Evolutionary conservation across 2,113 vertebrate species (phyloP), one percentile per base, ranked within the genome.

Genomic region (Archilochus colubris): DNA sequence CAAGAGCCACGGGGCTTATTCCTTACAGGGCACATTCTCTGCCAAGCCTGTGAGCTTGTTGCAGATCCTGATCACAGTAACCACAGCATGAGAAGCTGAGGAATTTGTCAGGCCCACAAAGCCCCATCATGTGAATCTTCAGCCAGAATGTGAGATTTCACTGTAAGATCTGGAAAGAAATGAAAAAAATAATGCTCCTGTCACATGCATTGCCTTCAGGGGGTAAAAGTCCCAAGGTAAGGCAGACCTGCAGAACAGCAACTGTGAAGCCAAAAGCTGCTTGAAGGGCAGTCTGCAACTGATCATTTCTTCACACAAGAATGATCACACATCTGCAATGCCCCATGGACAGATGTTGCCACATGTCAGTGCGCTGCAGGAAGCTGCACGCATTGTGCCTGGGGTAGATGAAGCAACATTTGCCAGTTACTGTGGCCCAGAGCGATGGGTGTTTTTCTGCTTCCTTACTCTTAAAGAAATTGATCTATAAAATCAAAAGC

Each of bases 1-100:
- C 6, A 2, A 73, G 40, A 87, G 27, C 72, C 62, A 69, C 0
- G 0, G 28, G 15, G 10, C 24, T 83, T 58, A 3, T 58, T 73
- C 53, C 36, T 77, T 78, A 51, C 10, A 62, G 54, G 63, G 67
- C 58, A 73, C 0, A 0, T 67, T 81, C 1, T 0, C 51, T 74
- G 55, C 58, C 0, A 3, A 79, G 54, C 25, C 58, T 25, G 8
- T 21, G 53, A 36, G 27, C 36, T 61, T 64, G 50, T 23, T 76
- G 48, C n/a, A 93, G 31, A 85, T 78, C 53, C 48, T 6, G 2
- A 63, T 82, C n/a, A 53, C 67, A 74, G 51, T 0, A 6, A 67
- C 51, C 58, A 40, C 69, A 72, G 75, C 80, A 73, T n/a, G 2
- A 24, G 44, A 72, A 59, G 22, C 81, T 93, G 40, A 44, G 68